These are phyloP conservation scores for Hylaeus anthracinus DNA, from an alignment of 1,140 invertebrate species.

Conservation along the genomic window DNA sequence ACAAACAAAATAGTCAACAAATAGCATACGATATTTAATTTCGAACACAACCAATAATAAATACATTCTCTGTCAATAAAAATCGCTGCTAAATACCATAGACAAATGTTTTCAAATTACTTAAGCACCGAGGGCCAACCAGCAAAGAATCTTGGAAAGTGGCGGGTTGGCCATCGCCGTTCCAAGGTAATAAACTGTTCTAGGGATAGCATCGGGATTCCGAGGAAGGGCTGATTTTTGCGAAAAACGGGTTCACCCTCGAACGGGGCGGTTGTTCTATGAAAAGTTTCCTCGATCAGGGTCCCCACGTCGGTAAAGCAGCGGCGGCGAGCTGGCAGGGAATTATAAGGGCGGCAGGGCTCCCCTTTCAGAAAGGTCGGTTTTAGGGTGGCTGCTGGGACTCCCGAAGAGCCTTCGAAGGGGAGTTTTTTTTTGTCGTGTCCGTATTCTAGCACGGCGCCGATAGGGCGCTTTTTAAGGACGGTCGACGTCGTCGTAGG, in stretches of 20 bases:
- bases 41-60: too few relatives aligned
- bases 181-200: too few relatives aligned
- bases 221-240: neutral
- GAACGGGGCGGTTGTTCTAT: neutral
- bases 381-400: conserved; percentile 48
- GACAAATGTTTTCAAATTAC: too few relatives aligned
- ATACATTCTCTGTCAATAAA: too few relatives aligned
- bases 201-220: neutral
- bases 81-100: too few relatives aligned
- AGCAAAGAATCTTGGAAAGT: too few relatives aligned
- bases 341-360: conserved; percentile 25
- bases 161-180: too few relatives aligned
- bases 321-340: conserved; percentile 32
- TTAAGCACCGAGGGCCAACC: too few relatives aligned
- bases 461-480: conserved; percentile 68
- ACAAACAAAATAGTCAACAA: too few relatives aligned
- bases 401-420: conserved; percentile 58
- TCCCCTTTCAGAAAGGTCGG: conserved; percentile 43
- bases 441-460: conserved; percentile 65
- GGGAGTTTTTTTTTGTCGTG: conserved; percentile 65
- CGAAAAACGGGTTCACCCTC: neutral
- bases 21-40: too few relatives aligned
- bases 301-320: conserved; percentile 61
- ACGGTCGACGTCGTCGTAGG: conserved; percentile 41
- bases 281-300: conserved; percentile 30